These are phyloP conservation scores for Agrenia bidenticulata DNA, from an alignment of 2,888 invertebrate genomes.

Conservation along the genomic window DNA sequence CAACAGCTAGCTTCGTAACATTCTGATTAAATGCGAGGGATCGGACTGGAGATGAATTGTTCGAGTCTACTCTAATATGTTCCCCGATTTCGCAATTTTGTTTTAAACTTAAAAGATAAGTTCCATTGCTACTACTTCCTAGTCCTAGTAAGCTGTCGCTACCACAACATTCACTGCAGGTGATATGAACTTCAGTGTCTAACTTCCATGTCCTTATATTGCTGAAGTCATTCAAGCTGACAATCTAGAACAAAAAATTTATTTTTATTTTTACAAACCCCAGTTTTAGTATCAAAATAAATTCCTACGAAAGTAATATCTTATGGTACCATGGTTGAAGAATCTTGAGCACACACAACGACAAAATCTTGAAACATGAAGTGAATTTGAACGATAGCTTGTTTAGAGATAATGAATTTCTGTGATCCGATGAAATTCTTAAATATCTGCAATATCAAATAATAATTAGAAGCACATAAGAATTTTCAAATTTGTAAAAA, in stretches of 20 bases:
- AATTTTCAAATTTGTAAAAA: conserved; percentile 15
- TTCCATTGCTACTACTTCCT: conserved; percentile 36
- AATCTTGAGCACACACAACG: conserved; percentile 23
- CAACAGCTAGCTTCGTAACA: conserved; percentile 65
- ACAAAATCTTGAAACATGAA: conserved; percentile 1
- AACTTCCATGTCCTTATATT: conserved; percentile 24
- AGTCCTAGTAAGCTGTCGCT: conserved; percentile 34
- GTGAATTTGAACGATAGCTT: not conserved
- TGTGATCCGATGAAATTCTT: not conserved
- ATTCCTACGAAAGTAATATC: no score
- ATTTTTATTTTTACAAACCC: no score
- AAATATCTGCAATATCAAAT: not conserved
- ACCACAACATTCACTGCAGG: conserved; percentile 22
- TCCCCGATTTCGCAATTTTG: conserved; percentile 17
- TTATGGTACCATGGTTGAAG: conserved; percentile 27
- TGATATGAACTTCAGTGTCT: conserved; percentile 13
- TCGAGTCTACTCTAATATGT: not conserved
- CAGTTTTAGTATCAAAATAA: no score
- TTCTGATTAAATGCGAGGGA: conserved; percentile 53
- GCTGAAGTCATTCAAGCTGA: conserved; percentile 16
- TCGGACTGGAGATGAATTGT: conserved; percentile 27
- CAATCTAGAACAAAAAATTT: conserved; percentile 23
- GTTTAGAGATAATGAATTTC: conserved; percentile 16
- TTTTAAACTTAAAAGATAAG: conserved; percentile 23
- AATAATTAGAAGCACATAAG: not conserved